These are phyloP conservation scores for Fistularia tabacaria DNA, from an alignment of 2,797 vertebrate genomes.

Conservation along the genomic window DNA sequence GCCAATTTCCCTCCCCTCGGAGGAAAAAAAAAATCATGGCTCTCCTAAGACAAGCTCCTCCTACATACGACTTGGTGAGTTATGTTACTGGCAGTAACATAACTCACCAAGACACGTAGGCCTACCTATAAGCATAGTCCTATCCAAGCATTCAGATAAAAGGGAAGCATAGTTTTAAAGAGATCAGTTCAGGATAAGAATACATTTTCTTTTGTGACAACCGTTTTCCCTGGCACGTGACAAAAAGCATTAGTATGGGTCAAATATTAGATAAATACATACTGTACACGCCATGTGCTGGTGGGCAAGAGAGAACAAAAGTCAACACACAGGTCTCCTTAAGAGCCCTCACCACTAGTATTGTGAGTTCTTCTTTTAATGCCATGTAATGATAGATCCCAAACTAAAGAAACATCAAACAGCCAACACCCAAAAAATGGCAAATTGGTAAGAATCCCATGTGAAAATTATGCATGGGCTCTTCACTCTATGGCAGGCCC, in stretches of 20 bases:
- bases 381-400: too few relatives aligned
- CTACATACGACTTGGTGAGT: too few relatives aligned
- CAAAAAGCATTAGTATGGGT: too few relatives aligned
- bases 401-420: too few relatives aligned
- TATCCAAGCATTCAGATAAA: slow-evolving; percentile 2
- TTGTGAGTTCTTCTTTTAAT: too few relatives aligned
- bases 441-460: too few relatives aligned
- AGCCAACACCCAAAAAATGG: too few relatives aligned
- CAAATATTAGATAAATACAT: too few relatives aligned
- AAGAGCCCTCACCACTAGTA: background rate
- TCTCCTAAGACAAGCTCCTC: slow-evolving; percentile 59
- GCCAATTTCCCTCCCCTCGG: slow-evolving; percentile 41
- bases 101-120: slow-evolving; percentile 12
- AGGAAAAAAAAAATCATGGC: slow-evolving; percentile 20
- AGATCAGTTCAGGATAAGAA: slow-evolving; percentile 2
- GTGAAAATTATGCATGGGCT: too few relatives aligned
- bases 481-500: too few relatives aligned
- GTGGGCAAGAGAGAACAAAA: slow-evolving; percentile 48
- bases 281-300: too few relatives aligned
- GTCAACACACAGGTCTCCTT: slow-evolving; percentile 33
- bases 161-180: background rate
- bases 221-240: too few relatives aligned
- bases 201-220: background rate
- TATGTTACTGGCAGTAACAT: slow-evolving; percentile 8
- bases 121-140: slow-evolving; percentile 9